Evolutionary conservation across 2,888 invertebrate species (phyloP).

Genomic region (Epirrhoe alternata): DNA sequence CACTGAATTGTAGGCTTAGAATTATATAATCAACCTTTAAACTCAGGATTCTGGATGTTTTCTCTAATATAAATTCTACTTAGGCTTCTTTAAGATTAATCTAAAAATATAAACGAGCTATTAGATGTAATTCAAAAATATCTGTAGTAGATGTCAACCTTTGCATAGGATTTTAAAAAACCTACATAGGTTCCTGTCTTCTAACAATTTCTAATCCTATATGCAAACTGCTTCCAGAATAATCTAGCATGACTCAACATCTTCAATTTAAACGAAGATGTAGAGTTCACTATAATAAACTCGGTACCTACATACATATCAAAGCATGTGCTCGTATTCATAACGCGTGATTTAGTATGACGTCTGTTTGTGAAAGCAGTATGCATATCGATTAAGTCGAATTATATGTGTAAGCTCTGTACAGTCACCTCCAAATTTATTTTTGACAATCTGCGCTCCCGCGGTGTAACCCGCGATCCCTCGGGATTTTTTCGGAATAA

Average conservation of each 20-base stretch:
- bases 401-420: background rate
- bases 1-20: background rate
- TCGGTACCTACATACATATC: background rate
- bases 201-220: no score
- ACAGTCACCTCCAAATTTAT: background rate
- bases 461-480: no score
- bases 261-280: background rate
- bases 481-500: no score
- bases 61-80: no score
- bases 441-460: no score
- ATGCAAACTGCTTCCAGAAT: background rate
- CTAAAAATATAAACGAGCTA: no score
- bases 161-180: no score
- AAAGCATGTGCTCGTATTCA: background rate
- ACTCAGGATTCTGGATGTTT: no score
- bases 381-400: conserved; percentile 2
- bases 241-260: background rate
- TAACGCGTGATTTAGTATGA: background rate
- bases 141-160: no score
- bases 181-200: no score
- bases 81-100: no score
- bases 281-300: background rate
- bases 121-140: no score
- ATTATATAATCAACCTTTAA: background rate
- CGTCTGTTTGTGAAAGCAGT: conserved; percentile 1